Percentiles rank a stretch among this genome's conserved stretches.
Conservation (phyloP, 2,797 vertebrate species). For the Anabacerthia variegaticeps region DNA sequence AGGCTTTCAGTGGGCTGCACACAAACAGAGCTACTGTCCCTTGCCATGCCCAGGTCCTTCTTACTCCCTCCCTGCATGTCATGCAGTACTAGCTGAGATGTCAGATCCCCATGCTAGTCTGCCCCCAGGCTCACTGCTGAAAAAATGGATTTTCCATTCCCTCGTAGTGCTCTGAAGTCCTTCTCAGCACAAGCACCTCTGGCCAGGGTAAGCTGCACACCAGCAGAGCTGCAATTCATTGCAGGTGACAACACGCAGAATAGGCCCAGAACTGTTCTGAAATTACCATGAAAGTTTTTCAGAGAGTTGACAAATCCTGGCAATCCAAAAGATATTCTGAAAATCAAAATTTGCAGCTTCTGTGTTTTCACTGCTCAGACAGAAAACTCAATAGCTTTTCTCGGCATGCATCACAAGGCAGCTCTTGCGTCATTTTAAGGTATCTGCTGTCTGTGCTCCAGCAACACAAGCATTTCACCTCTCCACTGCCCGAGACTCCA, state of each 20-base stretch:
- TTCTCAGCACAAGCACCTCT: neutral
- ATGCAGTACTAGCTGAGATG: neutral
- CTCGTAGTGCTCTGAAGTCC: accelerated
- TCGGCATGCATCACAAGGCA: accelerated
- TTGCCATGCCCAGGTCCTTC: accelerated
- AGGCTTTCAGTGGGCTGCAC: neutral
- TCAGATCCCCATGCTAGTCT: neutral
- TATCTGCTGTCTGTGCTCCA: accelerated
- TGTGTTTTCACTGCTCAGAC: neutral
- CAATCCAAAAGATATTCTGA: neutral
- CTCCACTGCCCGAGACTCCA: neutral
- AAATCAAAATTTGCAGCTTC: neutral
- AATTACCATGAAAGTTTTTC: neutral
- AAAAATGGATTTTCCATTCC: neutral
- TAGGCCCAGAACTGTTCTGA: neutral
- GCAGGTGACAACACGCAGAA: neutral
- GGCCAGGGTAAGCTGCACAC: neutral
- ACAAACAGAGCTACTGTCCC: neutral
- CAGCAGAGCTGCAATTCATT: neutral
- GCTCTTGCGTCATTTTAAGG: neutral
- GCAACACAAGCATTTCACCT: neutral
- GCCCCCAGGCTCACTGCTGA: accelerated
- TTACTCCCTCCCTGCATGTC: accelerated
- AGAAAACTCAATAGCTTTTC: neutral
- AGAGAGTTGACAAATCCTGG: neutral